Evolutionary conservation across 2,113 vertebrate genomes (phyloP).

Genomic region (Grus americana): DNA sequence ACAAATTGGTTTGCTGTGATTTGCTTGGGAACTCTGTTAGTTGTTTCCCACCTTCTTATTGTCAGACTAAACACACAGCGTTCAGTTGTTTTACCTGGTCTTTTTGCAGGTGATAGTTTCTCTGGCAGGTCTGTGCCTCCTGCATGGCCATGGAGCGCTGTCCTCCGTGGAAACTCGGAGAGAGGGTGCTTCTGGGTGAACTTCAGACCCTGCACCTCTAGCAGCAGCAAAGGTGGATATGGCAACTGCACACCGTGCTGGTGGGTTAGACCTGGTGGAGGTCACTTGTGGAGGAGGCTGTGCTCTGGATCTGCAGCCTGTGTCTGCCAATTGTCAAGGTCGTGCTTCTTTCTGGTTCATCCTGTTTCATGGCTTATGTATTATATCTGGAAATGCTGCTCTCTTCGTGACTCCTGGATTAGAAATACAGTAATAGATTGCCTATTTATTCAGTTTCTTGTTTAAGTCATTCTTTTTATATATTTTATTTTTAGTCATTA

Average conservation of each 20-base stretch:
- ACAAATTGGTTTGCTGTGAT: neutral
- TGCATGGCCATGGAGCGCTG: rapidly evolving
- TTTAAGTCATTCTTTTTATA: neutral
- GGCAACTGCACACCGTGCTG: neutral
- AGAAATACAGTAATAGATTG: neutral
- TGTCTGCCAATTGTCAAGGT: neutral
- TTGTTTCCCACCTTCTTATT: neutral
- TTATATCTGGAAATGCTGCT: neutral
- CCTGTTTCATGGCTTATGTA: neutral
- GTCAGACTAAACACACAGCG: rapidly evolving
- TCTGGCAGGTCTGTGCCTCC: neutral
- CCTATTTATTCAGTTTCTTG: neutral
- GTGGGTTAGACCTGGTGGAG: neutral
- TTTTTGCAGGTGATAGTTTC: neutral
- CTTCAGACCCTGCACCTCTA: neutral
- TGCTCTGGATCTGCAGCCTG: neutral
- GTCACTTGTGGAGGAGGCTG: neutral
- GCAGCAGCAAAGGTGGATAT: neutral
- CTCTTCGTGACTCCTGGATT: neutral
- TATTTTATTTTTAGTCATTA: neutral
- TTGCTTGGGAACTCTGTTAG: neutral
- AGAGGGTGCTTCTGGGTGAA: neutral
- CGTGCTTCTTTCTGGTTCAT: neutral
- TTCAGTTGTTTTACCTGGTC: neutral
- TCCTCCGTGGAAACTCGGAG: neutral